Evolutionary conservation across 2,113 vertebrate species (phyloP).

Genomic region (Phaetusa simplex): DNA sequence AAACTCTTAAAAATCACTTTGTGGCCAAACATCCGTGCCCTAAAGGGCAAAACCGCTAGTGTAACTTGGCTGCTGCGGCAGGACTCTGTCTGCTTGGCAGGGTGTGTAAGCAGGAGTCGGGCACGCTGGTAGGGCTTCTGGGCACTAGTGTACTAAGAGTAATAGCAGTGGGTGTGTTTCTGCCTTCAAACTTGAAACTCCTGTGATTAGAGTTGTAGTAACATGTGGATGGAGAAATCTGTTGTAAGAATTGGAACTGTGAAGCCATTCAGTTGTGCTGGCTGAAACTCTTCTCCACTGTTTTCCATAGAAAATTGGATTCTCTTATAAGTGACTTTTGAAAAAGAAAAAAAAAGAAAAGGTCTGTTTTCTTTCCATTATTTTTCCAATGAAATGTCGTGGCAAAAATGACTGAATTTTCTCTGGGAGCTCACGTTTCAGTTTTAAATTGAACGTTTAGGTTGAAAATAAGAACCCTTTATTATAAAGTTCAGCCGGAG

Average conservation of each 20-base stretch:
- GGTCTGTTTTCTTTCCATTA: not conserved
- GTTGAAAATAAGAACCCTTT: not conserved
- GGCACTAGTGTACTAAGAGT: not conserved
- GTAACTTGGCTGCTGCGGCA: not conserved
- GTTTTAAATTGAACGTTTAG: not conserved
- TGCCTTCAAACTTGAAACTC: not conserved
- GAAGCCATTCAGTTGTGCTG: not conserved
- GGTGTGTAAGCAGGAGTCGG: not conserved
- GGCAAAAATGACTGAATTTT: not conserved
- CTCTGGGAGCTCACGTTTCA: slow-evolving; percentile 1
- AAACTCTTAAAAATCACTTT: not conserved
- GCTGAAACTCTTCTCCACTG: not conserved
- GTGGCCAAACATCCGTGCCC: not conserved
- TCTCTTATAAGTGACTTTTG: not conserved
- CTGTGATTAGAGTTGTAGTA: not conserved
- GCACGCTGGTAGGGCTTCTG: not conserved
- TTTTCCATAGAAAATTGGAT: not conserved
- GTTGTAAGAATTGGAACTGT: not conserved
- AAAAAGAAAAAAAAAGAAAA: not conserved
- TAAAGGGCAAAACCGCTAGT: not conserved
- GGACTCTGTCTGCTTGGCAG: not conserved
- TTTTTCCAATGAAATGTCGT: not conserved
- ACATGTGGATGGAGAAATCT: not conserved
- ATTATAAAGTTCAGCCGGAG: not conserved
- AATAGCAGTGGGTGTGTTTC: not conserved